These are phyloP conservation scores for Cepaea hortensis DNA, from an alignment of 2,888 invertebrate species.

Conservation along the genomic window DNA sequence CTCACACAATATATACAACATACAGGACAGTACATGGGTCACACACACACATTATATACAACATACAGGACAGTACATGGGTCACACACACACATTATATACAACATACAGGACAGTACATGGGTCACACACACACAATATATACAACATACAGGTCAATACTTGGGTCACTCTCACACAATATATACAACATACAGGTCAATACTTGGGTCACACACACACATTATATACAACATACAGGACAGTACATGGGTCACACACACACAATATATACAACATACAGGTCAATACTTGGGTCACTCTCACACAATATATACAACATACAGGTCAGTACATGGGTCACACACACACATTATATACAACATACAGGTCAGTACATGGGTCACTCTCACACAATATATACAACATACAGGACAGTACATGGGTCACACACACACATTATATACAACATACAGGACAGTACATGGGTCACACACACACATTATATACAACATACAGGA, in stretches of 20 bases:
- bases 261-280: neutral
- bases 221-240: neutral
- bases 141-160: too few species aligned
- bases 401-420: neutral
- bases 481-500: too few species aligned
- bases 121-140: too few species aligned
- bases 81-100: neutral
- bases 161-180: too few species aligned
- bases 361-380: neutral
- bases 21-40: neutral
- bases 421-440: neutral
- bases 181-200: neutral
- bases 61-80: neutral
- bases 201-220: neutral
- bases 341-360: neutral
- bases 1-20: neutral
- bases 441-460: neutral
- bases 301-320: too few species aligned
- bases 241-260: neutral
- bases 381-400: neutral
- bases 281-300: neutral
- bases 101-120: neutral
- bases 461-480: neutral
- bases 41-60: neutral
- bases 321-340: too few species aligned